Conservation (phyloP, 1,140 invertebrate species). For the Adelges cooleyi region DNA sequence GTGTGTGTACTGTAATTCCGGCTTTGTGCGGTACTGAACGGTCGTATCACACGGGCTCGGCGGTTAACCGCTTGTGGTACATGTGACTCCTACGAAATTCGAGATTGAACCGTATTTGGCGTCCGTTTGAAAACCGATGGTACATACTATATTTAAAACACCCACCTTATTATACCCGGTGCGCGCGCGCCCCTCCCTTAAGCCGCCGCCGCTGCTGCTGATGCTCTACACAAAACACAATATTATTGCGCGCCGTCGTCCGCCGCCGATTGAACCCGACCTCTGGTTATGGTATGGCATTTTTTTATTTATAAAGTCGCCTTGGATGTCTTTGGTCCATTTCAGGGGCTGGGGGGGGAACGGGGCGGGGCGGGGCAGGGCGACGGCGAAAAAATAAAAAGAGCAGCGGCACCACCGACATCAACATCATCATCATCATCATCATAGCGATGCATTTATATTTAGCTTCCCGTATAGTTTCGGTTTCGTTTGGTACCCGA, state of each 20-base stretch:
- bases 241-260: background rate
- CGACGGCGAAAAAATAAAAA: background rate
- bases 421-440: too few species aligned
- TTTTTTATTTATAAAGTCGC: constrained; percentile 28
- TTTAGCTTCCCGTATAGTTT: constrained; percentile 19
- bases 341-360: background rate
- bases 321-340: background rate
- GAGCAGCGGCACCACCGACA: background rate
- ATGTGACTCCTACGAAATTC: constrained; percentile 26
- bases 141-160: constrained; percentile 28
- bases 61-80: constrained; percentile 4
- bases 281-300: constrained; percentile 22
- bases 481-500: constrained; percentile 16
- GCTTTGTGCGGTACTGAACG: constrained; percentile 9
- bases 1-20: background rate
- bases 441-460: background rate
- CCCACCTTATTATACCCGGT: constrained; percentile 20
- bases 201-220: background rate
- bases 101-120: constrained; percentile 27
- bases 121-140: constrained; percentile 20
- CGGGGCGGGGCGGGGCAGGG: background rate
- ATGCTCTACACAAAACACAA: too few species aligned
- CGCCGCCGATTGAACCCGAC: background rate
- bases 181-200: background rate
- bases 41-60: background rate